Base-by-base conservation (phyloP, 1,140 invertebrate species). In the Caligus rogercresseyi region DNA sequence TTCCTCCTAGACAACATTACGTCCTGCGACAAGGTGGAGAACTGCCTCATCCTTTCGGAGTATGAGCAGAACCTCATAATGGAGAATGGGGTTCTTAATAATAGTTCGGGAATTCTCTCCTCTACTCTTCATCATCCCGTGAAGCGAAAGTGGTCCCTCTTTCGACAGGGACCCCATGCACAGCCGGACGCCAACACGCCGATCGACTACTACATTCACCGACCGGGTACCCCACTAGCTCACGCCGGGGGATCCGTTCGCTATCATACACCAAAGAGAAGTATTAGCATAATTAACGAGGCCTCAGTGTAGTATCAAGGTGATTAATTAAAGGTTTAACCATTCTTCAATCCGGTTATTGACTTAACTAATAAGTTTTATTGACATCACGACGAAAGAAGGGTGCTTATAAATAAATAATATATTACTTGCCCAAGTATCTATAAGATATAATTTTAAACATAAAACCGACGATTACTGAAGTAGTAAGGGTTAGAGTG, bases 11-110 rank as follows among this genome's bases (percentile, higher is more conserved):
- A 89, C 68, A 87, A 85, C 72, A 88, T 89, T 70, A 88, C 86
- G 55, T 88, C 86, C 23, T 89, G 86, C 73, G 87, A 88, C 74
- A 87, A 88, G 77, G 84, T 86, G 24, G 85, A 87, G 72, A 87
- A 89, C 72, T 87, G 86, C 71, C 73, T 89, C 65, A 87, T 89
- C 84, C 77, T 87, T 31, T 86, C 83, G 65, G 86, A 89, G 72
- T 87, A 85, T 72, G 85, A 89, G 70, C 87, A 89, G 72, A 88
- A 88, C 72, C 72, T 88, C 25, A 85, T 85, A 24, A 26, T 26
- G 54, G 63, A 64, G 63, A 60, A 20, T n/a, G 57, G 26, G 26
- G 26, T n/a, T 21, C 57, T 25, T 7, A 43, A 26, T 25, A 56
- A 2, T 3, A 20, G 54, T 2, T 18, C 54, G 15, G 24, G 16